Base-by-base conservation (phyloP, 1,140 invertebrate species). In the Elymnias hypermnestra region DNA sequence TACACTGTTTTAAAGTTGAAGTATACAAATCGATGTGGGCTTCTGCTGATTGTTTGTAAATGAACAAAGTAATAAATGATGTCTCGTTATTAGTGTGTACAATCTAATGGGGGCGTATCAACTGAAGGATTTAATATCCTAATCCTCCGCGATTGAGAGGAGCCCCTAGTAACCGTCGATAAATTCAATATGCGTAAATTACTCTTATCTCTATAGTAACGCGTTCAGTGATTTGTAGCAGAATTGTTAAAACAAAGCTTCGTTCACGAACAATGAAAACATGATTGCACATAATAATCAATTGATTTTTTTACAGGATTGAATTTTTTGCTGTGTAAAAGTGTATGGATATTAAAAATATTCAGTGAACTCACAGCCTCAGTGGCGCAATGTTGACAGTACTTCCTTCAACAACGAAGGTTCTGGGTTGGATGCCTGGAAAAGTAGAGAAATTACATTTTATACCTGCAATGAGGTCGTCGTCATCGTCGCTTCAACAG, bases 101-200 rank as follows among this genome's bases (percentile, higher is more conserved):
- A 41, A 29, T 29, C 26, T 29, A 52, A 42, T 49, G 47, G 48
- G 43, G 45, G 48, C 40, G 35, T 55, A 52, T 55, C 41, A 55
- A 48, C 42, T 50, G 46, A 52, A 52, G 48, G 57, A 55, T 47
- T 56, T 47, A 61, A 57, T 55, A 48, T 44, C 25, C 23, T 51
- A 53, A 61, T 49, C 53, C 36, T 33, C 36, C 46, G 36, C 41
- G 18, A 35, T 31, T 33, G 40, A 38, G 29, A 33, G 10, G 29
- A 49, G 48, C 47, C 53, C 44, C 57, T 62, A 25, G 40, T 61
- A 67, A 42, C 53, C 59, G 46, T 52, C 62, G 63, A 71, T 66
- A 70, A 64, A 68, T 68, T 70, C 61, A 74, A 67, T 74, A 69
- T 56, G 53, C 57, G 39, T 49, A 67, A 66, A 72, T 67, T 56